Evolutionary conservation across 2,113 vertebrate genomes (phyloP).

Genomic region (Elanus axillaris): DNA sequence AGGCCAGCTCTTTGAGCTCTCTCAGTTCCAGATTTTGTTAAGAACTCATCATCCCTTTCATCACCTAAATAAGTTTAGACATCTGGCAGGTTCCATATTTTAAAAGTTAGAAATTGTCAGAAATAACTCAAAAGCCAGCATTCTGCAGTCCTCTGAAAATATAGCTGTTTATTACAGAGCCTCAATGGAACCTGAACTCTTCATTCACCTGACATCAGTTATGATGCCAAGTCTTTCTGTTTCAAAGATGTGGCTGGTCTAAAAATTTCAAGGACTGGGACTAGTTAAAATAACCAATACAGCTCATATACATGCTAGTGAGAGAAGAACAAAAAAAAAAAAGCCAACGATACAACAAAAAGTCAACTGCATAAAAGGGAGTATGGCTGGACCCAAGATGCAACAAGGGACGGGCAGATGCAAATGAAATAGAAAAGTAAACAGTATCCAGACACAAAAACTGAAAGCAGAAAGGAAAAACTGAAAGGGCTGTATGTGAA

Average conservation of each 20-base stretch:
- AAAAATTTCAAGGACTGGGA: not conserved
- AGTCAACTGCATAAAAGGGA: constrained; percentile 31
- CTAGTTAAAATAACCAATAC: not conserved
- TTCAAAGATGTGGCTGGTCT: not conserved
- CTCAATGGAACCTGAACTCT: not conserved
- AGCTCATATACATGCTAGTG: too few relatives aligned
- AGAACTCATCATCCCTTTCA: not conserved
- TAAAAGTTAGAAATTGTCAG: not conserved
- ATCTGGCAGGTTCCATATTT: constrained; percentile 2
- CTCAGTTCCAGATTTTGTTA: not conserved
- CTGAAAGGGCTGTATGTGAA: not conserved
- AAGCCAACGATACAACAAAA: not conserved
- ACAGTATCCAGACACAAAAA: not conserved
- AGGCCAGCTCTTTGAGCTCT: not conserved
- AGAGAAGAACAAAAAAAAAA: too few relatives aligned
- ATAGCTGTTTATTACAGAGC: not conserved
- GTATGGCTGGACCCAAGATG: not conserved
- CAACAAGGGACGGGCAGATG: not conserved
- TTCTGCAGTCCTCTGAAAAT: not conserved
- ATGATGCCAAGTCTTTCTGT: not conserved
- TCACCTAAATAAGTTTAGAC: not conserved
- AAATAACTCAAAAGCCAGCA: not conserved
- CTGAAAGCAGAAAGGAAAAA: constrained; percentile 2
- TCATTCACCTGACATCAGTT: not conserved
- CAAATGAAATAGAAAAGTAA: not conserved